Percentiles rank a stretch among this genome's conserved stretches.
Conservation (phyloP, 2,113 vertebrate genomes). For the Hippopotamus amphibius region DNA sequence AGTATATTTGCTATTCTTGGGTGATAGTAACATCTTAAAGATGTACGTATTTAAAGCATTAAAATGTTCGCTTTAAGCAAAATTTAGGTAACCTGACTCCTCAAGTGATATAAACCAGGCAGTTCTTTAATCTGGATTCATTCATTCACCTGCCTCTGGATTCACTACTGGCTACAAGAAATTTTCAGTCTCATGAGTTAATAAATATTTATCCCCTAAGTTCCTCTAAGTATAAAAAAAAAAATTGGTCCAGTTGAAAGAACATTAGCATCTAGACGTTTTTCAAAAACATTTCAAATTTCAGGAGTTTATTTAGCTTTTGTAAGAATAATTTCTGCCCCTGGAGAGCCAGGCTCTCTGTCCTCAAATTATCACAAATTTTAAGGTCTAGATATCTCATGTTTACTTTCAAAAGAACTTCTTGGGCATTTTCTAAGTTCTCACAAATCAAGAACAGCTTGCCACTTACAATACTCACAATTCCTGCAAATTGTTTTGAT, state of each 20-base stretch:
- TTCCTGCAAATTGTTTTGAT: background rate
- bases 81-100: background rate
- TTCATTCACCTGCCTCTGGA: background rate
- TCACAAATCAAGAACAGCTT: conserved; percentile 10
- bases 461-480: background rate
- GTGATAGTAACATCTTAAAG: background rate
- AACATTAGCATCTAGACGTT: background rate
- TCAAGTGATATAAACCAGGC: background rate
- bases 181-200: background rate
- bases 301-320: background rate
- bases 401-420: background rate
- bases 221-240: background rate
- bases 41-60: background rate
- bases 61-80: background rate
- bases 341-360: background rate
- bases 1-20: background rate
- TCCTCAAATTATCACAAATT: background rate
- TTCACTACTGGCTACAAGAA: background rate
- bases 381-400: background rate
- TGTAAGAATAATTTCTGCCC: background rate
- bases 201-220: background rate
- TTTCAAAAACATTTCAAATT: background rate
- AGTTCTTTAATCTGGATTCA: background rate
- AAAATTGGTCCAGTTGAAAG: background rate
- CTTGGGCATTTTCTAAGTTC: background rate